Conservation (phyloP, 2,888 invertebrate genomes). For the Synergus japonicus region DNA sequence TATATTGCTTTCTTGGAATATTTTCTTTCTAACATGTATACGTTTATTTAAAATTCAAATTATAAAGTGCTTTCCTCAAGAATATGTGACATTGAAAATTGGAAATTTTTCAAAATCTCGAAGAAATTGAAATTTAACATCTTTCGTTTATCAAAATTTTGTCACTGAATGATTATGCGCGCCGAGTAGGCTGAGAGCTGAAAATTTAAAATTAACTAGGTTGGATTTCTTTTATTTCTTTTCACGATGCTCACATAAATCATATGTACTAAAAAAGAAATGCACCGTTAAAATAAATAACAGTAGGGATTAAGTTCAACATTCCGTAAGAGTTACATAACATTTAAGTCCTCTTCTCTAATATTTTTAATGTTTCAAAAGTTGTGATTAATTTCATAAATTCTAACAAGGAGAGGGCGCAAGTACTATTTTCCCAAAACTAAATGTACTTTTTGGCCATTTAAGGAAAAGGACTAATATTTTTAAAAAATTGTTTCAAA, state of each 20-base stretch:
- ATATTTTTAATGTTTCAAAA: too few species aligned
- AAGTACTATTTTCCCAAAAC: too few species aligned
- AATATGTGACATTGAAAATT: constrained; percentile 2
- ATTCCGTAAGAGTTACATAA: too few species aligned
- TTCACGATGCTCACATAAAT: constrained; percentile 13
- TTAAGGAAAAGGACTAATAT: too few species aligned
- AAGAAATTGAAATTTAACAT: background rate
- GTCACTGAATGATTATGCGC: background rate
- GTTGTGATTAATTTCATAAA: too few species aligned
- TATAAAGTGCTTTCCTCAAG: background rate
- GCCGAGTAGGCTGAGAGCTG: background rate
- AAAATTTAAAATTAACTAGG: constrained; percentile 10
- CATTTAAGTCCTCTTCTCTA: too few species aligned
- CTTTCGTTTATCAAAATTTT: background rate
- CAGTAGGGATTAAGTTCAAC: background rate
- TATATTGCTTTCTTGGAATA: background rate
- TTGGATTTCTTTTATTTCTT: constrained; percentile 2
- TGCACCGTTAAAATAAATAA: background rate
- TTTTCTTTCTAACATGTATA: background rate
- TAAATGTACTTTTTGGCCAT: too few species aligned
- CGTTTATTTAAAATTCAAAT: background rate
- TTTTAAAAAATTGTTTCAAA: too few species aligned
- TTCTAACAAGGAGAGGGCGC: too few species aligned
- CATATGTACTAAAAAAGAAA: background rate
- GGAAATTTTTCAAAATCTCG: background rate